Evolutionary conservation across 1,140 invertebrate species (phyloP).

Genomic region (Leptopilina clavipes): DNA sequence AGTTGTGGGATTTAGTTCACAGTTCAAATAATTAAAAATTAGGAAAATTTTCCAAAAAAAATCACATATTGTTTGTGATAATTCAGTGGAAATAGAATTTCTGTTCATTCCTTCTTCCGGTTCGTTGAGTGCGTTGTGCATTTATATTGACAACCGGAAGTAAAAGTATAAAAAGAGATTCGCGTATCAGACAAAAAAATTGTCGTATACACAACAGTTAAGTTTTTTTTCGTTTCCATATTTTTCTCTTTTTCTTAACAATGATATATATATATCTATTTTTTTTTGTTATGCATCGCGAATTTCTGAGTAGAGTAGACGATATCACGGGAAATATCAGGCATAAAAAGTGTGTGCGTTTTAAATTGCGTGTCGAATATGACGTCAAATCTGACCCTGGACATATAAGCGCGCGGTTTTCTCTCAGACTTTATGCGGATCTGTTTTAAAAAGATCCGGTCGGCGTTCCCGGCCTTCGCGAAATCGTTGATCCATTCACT

Average conservation of each 20-base stretch:
- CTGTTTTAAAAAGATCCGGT: not conserved
- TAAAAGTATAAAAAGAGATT: not conserved
- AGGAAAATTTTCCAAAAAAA: too few species aligned
- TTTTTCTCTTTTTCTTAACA: not conserved
- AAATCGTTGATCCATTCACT: constrained; percentile 10
- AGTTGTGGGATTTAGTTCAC: too few species aligned
- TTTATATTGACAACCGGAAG: not conserved
- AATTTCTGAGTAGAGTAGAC: not conserved
- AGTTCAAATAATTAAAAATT: too few species aligned
- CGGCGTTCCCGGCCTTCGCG: not conserved
- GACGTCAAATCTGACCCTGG: constrained; percentile 72
- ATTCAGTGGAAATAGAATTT: too few species aligned
- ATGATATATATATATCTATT: not conserved
- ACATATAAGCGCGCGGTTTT: constrained; percentile 10
- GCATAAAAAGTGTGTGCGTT: not conserved
- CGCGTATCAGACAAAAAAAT: not conserved
- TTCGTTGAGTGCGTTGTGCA: not conserved
- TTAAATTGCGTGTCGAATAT: constrained; percentile 48
- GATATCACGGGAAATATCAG: not conserved
- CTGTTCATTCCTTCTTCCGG: not conserved
- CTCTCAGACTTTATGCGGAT: not conserved
- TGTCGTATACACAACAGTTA: not conserved
- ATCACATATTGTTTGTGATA: too few species aligned
- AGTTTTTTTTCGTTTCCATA: too few species aligned
- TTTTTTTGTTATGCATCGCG: not conserved